Evolutionary conservation across 2,113 vertebrate genomes (phyloP).

Genomic region (Hemichromis elongatus): DNA sequence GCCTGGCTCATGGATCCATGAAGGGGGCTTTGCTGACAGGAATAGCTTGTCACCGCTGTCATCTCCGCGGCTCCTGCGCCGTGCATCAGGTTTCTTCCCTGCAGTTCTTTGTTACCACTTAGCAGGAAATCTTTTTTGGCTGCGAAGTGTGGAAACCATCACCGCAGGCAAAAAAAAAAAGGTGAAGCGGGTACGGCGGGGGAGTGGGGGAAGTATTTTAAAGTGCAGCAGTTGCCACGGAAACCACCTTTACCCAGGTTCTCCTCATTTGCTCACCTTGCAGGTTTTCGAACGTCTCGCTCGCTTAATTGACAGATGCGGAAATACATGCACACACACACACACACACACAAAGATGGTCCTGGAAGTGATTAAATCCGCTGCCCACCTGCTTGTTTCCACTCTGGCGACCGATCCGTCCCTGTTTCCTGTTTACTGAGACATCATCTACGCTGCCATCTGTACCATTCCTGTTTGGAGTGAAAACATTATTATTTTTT

Average conservation of each 20-base stretch:
- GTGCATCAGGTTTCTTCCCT: slow-evolving; percentile 9
- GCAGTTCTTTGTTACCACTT: slow-evolving; percentile 51
- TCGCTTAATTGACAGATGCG: slow-evolving; percentile 40
- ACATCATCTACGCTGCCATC: slow-evolving; percentile 4
- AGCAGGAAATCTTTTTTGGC: slow-evolving; percentile 37
- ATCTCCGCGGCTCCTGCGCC: neutral
- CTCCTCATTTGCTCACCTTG: slow-evolving; percentile 32
- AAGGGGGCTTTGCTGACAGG: slow-evolving; percentile 1
- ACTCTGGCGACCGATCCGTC: slow-evolving; percentile 2
- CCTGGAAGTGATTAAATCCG: slow-evolving; percentile 11
- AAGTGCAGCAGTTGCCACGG: slow-evolving; percentile 44
- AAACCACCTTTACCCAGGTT: slow-evolving; percentile 57
- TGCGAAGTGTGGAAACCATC: slow-evolving; percentile 30
- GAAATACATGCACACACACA: neutral
- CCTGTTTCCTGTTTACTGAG: slow-evolving; percentile 23
- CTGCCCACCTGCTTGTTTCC: slow-evolving; percentile 43
- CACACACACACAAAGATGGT: neutral
- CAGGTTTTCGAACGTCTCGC: slow-evolving; percentile 1
- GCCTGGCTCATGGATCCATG: neutral
- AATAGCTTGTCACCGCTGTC: slow-evolving; percentile 34
- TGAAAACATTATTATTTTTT: neutral
- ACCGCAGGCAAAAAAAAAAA: slow-evolving; percentile 16
- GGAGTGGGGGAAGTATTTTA: neutral
- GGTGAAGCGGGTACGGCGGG: slow-evolving; percentile 22
- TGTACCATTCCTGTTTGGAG: slow-evolving; percentile 9